Evolutionary conservation across 1,140 invertebrate species (phyloP).

Genomic region (Drosophila teissieri): DNA sequence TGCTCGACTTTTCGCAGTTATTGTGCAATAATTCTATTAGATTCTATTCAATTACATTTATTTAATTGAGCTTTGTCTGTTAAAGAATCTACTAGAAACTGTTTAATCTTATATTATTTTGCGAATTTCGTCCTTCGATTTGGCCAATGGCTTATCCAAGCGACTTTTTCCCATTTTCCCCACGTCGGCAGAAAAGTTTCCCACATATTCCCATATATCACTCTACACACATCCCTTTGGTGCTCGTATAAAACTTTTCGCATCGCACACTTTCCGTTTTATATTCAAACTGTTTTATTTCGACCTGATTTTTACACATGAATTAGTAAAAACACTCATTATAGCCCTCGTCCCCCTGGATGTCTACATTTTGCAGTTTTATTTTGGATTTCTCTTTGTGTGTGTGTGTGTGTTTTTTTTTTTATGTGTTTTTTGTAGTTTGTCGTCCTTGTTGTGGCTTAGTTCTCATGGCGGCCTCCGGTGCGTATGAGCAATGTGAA

Average conservation of each 20-base stretch:
- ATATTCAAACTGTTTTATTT: constrained; percentile 73
- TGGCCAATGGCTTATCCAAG: background rate
- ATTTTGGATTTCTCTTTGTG: background rate
- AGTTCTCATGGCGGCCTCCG: constrained; percentile 7
- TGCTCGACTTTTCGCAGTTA: background rate
- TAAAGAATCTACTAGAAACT: no score
- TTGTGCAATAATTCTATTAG: background rate
- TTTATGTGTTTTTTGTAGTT: constrained; percentile 29
- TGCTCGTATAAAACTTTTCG: constrained; percentile 28
- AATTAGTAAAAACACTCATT: constrained; percentile 72
- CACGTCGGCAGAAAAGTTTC: constrained; percentile 16
- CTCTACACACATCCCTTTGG: background rate
- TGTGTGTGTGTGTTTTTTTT: constrained; percentile 22
- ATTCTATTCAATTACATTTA: no score
- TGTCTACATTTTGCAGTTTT: background rate
- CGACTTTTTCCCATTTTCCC: background rate
- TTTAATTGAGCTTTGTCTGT: no score
- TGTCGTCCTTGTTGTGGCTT: constrained; percentile 24
- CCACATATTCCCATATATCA: constrained; percentile 23
- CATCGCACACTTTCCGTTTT: constrained; percentile 40
- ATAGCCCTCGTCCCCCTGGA: constrained; percentile 18
- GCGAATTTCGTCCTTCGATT: no score
- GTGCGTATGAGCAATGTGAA: constrained; percentile 58
- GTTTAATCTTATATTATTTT: no score
- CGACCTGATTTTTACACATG: constrained; percentile 73